A percentile compares a stretch with the other conserved stretches of the same genome.
These are phyloP conservation scores for Aurelia aurita DNA, from an alignment of 30 jellyfish, hydroid and myxozoan species.

Conservation along the genomic window DNA sequence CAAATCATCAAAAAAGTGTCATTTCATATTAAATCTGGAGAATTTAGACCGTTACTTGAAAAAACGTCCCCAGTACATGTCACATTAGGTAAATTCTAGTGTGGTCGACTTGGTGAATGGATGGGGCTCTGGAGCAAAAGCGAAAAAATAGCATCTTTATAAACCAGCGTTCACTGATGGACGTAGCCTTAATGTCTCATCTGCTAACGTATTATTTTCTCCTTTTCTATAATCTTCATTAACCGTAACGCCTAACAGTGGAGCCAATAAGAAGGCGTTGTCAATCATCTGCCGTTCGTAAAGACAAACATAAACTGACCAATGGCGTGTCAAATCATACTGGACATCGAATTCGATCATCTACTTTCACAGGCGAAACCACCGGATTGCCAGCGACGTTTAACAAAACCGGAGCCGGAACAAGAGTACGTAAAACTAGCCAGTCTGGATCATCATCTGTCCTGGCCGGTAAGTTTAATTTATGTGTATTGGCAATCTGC, in stretches of 20 bases:
- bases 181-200: conserved; percentile 14
- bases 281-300: conserved; percentile 66
- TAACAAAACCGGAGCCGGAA: conserved; percentile 30
- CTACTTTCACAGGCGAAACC: conserved; percentile 91
- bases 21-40: too few relatives aligned
- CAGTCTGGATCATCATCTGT: conserved; percentile 70
- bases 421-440: conserved; percentile 71
- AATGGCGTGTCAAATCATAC: conserved; percentile 10
- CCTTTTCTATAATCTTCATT: conserved; percentile 29
- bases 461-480: conserved; percentile 62
- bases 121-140: too few relatives aligned
- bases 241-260: conserved; percentile 66
- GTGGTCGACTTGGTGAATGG: too few relatives aligned
- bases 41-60: too few relatives aligned
- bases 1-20: too few relatives aligned
- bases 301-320: conserved; percentile 38
- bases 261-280: conserved; percentile 73
- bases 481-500: too few relatives aligned
- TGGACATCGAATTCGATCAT: conserved; percentile 64
- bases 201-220: conserved; percentile 28
- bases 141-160: too few relatives aligned
- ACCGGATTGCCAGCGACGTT: conserved; percentile 93
- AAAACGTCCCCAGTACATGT: too few relatives aligned
- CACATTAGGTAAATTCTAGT: too few relatives aligned
- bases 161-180: too few relatives aligned